These are phyloP conservation scores for Pinctada fucata DNA, from an alignment of 2,888 invertebrate species.

Conservation along the genomic window DNA sequence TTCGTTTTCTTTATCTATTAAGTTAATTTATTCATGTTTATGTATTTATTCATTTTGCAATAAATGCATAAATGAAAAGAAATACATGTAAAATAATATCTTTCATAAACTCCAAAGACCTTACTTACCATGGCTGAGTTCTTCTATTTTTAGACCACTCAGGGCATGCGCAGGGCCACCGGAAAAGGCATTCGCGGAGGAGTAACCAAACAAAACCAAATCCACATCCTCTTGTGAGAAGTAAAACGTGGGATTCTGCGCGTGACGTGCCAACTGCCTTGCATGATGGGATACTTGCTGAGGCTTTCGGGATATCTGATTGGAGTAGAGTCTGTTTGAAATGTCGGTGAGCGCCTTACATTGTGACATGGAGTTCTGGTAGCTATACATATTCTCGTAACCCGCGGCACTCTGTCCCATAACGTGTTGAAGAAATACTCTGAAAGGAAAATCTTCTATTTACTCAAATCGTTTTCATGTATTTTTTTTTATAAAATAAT, in stretches of 20 bases:
- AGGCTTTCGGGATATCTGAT: constrained; percentile 33
- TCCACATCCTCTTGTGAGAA: constrained; percentile 64
- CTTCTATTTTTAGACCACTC: constrained; percentile 63
- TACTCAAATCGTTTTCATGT: too few relatives aligned
- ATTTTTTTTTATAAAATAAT: too few relatives aligned
- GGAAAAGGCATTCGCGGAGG: constrained; percentile 43
- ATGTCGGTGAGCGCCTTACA: constrained; percentile 60
- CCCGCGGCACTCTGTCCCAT: constrained; percentile 11
- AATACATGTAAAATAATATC: too few relatives aligned
- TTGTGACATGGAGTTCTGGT: constrained; percentile 36
- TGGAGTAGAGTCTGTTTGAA: constrained; percentile 55
- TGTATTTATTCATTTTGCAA: too few relatives aligned
- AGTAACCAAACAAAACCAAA: constrained; percentile 64
- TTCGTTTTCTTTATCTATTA: too few relatives aligned
- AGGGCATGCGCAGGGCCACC: constrained; percentile 59
- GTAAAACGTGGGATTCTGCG: constrained; percentile 41
- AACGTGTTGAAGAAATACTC: constrained; percentile 25
- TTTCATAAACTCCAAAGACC: too few relatives aligned
- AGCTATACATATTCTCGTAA: constrained; percentile 3
- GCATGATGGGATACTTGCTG: constrained; percentile 36
- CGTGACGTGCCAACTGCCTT: neutral
- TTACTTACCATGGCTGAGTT: constrained; percentile 55
- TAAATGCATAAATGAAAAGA: too few relatives aligned
- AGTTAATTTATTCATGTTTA: too few relatives aligned
- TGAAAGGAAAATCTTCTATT: neutral